phyloP scores from a whole-genome alignment of 2,113 vertebrate genomes.

The Chloropsis hardwickii region DNA sequence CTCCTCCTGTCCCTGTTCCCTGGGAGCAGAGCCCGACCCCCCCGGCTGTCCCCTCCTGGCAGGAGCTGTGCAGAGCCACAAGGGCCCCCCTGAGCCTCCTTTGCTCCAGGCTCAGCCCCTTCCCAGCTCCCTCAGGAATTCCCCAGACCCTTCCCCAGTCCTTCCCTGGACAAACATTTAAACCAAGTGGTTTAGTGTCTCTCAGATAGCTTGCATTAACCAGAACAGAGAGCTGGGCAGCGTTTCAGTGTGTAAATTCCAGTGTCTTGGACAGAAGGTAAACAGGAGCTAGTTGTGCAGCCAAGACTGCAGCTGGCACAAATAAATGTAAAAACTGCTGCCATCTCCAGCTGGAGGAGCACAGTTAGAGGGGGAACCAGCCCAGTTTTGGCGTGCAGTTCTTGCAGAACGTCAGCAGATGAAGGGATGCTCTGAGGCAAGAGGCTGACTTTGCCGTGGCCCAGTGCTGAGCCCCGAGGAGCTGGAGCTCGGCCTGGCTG shows the following conservation, averaged over 20 bases:
- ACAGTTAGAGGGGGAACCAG: not conserved
- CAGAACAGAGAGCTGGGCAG: not conserved
- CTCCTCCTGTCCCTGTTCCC: not conserved
- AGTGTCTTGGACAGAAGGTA: not conserved
- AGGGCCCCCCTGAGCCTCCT: not conserved
- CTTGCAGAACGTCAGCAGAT: rapidly evolving
- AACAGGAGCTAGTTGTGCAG: not conserved
- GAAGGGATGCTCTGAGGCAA: not conserved
- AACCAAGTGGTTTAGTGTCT: not conserved
- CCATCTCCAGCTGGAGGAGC: not conserved
- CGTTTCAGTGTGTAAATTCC: not conserved
- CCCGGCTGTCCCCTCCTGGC: not conserved
- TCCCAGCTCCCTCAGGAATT: not conserved
- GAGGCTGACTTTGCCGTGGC: rapidly evolving
- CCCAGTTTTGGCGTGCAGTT: not conserved
- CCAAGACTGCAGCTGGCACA: not conserved
- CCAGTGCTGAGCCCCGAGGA: not conserved
- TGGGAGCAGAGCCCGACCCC: not conserved
- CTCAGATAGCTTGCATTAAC: not conserved
- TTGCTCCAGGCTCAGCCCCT: not conserved
- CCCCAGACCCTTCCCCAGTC: not conserved
- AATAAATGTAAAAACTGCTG: not conserved
- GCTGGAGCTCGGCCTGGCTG: not conserved
- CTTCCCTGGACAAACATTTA: rapidly evolving
- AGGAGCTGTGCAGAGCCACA: not conserved